phyloP scores from a whole-genome alignment of 2,888 invertebrate genomes.

The Nesidiocoris tenuis region DNA sequence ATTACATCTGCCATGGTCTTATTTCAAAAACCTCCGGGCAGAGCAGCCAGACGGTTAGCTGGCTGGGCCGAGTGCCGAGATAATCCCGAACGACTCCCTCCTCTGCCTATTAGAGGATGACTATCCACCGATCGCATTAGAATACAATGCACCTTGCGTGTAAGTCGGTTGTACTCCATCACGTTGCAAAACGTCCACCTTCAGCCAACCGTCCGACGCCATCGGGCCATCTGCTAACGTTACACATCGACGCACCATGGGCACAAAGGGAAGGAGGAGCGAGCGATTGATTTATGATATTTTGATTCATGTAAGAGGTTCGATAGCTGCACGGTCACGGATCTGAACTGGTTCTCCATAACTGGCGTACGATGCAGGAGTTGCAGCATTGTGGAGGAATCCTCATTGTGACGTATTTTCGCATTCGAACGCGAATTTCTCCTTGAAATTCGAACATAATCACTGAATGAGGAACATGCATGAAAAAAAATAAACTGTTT shows the following conservation, averaged over 20 bases:
- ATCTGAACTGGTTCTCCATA: too few relatives aligned
- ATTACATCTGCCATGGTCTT: too few relatives aligned
- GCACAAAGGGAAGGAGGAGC: neutral
- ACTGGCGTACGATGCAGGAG: too few relatives aligned
- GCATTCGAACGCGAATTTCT: too few relatives aligned
- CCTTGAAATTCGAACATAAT: too few relatives aligned
- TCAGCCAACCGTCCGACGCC: neutral
- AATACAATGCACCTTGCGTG: conserved; percentile 34
- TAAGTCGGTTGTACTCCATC: conserved; percentile 27
- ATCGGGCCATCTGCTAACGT: neutral
- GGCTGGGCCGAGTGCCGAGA: neutral
- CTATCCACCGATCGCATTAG: conserved; percentile 21
- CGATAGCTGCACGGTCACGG: too few relatives aligned
- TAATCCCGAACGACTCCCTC: neutral
- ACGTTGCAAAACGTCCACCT: neutral
- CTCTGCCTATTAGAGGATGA: conserved; percentile 29
- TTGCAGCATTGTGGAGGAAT: too few relatives aligned
- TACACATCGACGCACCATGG: neutral
- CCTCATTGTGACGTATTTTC: too few relatives aligned
- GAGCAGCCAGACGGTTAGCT: neutral
- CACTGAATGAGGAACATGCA: too few relatives aligned
- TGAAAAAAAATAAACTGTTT: too few relatives aligned
- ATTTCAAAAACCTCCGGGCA: too few relatives aligned
- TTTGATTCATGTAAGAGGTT: too few relatives aligned
- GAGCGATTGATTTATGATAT: neutral